Percentiles rank a stretch among this genome's conserved stretches.
Evolutionary conservation across 2,888 invertebrate genomes (phyloP).

Genomic region (Alsophila aescularia): DNA sequence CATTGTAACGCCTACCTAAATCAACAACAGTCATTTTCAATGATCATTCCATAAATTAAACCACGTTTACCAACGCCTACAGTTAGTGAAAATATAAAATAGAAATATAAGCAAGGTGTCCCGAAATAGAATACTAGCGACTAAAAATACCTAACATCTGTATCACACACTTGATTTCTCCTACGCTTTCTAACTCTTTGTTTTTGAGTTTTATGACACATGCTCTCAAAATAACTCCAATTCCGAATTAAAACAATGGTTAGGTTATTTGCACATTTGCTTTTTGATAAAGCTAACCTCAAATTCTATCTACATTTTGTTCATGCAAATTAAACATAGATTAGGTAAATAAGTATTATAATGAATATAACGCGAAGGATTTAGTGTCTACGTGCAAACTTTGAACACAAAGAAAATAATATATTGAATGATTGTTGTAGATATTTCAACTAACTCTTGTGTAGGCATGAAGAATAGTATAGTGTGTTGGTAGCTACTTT

Average conservation of each 20-base stretch:
- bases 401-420: too few relatives aligned
- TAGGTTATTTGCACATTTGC: slow-evolving; percentile 9
- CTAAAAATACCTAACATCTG: slow-evolving; percentile 27
- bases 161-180: slow-evolving; percentile 37
- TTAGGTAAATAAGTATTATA: too few relatives aligned
- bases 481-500: too few relatives aligned
- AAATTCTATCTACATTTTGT: slow-evolving; percentile 44
- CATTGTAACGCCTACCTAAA: too few relatives aligned
- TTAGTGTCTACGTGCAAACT: too few relatives aligned
- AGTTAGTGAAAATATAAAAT: slow-evolving; percentile 29
- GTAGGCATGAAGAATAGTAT: too few relatives aligned
- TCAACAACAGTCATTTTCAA: too few relatives aligned
- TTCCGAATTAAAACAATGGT: slow-evolving; percentile 1
- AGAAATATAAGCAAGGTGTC: slow-evolving; percentile 10
- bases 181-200: slow-evolving; percentile 32
- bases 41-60: too few relatives aligned
- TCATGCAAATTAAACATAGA: too few relatives aligned
- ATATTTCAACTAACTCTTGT: too few relatives aligned
- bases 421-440: too few relatives aligned
- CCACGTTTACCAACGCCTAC: neutral
- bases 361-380: too few relatives aligned
- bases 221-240: slow-evolving; percentile 41
- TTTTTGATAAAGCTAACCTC: slow-evolving; percentile 25
- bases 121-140: slow-evolving; percentile 29
- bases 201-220: slow-evolving; percentile 40